phyloP scores from a whole-genome alignment of 1,140 invertebrate species.

The Oscheius sp. region DNA sequence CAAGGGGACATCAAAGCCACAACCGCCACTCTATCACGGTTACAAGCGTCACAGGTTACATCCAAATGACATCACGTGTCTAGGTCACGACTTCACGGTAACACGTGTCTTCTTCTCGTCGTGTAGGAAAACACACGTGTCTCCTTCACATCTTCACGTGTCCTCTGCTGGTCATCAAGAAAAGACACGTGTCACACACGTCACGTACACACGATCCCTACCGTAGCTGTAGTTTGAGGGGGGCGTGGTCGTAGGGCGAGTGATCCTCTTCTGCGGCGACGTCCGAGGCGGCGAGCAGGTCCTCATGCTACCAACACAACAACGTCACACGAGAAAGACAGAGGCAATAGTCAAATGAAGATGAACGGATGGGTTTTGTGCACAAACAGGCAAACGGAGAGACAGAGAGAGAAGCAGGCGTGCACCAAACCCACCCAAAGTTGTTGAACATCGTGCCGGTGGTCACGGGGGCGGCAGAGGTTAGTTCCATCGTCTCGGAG shows the following conservation, averaged over 20 bases:
- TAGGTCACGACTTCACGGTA: too few relatives aligned
- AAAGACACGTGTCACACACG: background rate
- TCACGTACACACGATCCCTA: background rate
- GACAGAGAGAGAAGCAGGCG: background rate
- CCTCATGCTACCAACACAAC: constrained; percentile 28
- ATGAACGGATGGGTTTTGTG: background rate
- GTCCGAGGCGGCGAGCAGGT: constrained; percentile 25
- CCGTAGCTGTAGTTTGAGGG: constrained; percentile 32
- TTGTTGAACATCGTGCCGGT: constrained; percentile 26
- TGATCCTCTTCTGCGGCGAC: constrained; percentile 25
- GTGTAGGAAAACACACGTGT: too few relatives aligned
- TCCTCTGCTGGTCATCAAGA: too few relatives aligned
- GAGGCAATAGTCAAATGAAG: background rate
- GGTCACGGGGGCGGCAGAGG: background rate
- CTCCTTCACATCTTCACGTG: too few relatives aligned
- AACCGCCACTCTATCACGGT: background rate
- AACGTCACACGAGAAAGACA: background rate
- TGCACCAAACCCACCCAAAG: constrained; percentile 31
- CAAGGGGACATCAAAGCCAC: background rate
- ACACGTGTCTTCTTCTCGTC: too few relatives aligned
- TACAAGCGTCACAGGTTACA: background rate
- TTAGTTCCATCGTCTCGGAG: constrained; percentile 30
- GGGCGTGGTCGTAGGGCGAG: constrained; percentile 15
- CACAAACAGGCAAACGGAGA: background rate
- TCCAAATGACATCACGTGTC: background rate